These are phyloP conservation scores for Anoplopoma fimbria DNA, from an alignment of 2,113 vertebrate species.

Conservation along the genomic window DNA sequence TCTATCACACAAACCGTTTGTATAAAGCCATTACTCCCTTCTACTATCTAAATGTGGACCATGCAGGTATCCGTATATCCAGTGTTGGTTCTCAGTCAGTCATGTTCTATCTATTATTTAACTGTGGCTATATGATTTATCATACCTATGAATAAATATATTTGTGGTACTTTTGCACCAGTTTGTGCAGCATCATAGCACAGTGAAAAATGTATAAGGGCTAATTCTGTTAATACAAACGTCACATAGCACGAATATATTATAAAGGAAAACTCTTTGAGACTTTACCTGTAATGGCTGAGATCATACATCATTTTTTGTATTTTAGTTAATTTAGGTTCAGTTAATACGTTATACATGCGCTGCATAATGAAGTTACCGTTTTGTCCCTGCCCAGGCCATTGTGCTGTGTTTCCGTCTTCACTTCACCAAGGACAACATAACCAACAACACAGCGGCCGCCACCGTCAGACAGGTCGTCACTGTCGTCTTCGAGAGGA, in stretches of 20 bases:
- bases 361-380: not conserved
- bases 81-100: constrained; percentile 3
- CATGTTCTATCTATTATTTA: constrained; percentile 10
- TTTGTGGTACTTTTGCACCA: too few species aligned
- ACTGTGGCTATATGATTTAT: constrained; percentile 4
- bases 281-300: not conserved
- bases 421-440: constrained; percentile 99
- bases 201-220: not conserved
- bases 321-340: not conserved
- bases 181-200: too few species aligned
- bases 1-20: not conserved
- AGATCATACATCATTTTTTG: not conserved
- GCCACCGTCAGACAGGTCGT: constrained; percentile 98
- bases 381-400: constrained; percentile 82
- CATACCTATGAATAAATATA: not conserved
- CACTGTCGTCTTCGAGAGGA: constrained; percentile 98
- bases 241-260: not conserved
- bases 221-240: not conserved
- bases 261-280: not conserved
- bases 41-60: not conserved
- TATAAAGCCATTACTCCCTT: not conserved
- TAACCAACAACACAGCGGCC: constrained; percentile 98
- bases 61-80: not conserved
- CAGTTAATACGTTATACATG: not conserved
- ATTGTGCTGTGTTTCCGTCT: constrained; percentile 98